Base-by-base conservation (phyloP, 2,113 vertebrate genomes). In the Pseudorhombus dupliciocellatus region DNA sequence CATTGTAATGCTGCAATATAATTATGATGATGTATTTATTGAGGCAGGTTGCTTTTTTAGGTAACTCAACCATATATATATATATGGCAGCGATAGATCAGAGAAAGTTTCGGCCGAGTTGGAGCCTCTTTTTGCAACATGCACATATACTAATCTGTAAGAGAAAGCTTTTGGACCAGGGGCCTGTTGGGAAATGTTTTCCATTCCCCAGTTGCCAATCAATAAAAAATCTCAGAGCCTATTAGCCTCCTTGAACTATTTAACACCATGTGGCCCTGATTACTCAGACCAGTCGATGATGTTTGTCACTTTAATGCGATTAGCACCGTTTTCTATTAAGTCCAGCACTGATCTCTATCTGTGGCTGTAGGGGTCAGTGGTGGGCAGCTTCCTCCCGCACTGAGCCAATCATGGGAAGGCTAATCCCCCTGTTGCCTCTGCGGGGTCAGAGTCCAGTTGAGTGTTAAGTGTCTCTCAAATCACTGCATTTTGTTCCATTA, bases 221-320 rank as follows among this genome's bases (percentile, higher is more conserved):
- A 84, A 91, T 92, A 87, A 62, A 79, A 73, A 81, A 85, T 77
- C 86, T 83, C 79, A 85, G 70, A 87, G 77, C 84, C 86, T 82
- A 89, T 93, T 92, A 92, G 79, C 88, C 87, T 65, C 52, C 75
- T 31, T 88, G 87, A 90, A 91, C 88, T 89, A 70, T 90, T 91
- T 90, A 90, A 89, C 89, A 89, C 72, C 71, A 64, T 56, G 78
- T 81, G 83, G 67, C 83, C 85, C 65, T 80, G 51, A 87, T 86
- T 85, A 85, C 90, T 87, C 70, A 71, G 72, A 60, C 58, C 73
- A 87, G 77, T 87, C 90, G 73, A 90, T 92, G 84, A 77, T 79
- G 84, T 90, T 87, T 90, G 89, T 90, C 84, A 90, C 83, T 66
- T 87, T 89, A 92, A 90, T 87, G 84, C 58, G 80, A 92, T 91